Evolutionary conservation across 35 echinoderm and acorn worm genomes (phyloP).

Genomic region (Apostichopus californicus): DNA sequence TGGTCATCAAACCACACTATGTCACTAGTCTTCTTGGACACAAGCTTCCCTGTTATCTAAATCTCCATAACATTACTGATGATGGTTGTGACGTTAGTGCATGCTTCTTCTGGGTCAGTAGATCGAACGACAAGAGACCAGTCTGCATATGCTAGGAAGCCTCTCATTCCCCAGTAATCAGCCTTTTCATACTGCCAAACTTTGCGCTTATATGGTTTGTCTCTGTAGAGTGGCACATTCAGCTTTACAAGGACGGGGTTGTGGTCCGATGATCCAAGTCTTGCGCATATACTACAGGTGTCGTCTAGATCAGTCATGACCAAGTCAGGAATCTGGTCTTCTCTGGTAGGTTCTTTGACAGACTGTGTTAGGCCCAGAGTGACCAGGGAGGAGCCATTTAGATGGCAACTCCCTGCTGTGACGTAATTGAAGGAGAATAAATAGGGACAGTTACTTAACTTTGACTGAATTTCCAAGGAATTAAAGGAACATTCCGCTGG

Average conservation of each 20-base stretch:
- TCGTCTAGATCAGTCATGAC: too few species aligned
- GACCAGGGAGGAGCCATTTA: too few species aligned
- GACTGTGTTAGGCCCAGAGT: too few species aligned
- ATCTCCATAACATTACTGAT: conserved; percentile 60
- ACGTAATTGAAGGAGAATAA: too few species aligned
- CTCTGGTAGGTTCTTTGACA: too few species aligned
- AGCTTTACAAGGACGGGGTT: conserved; percentile 51
- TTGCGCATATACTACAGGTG: conserved; percentile 30
- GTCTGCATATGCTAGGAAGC: background rate
- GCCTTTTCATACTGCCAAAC: conserved; percentile 51
- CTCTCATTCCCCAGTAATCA: conserved; percentile 26
- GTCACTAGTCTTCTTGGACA: conserved; percentile 55
- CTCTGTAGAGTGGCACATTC: conserved; percentile 23
- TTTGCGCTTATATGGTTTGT: conserved; percentile 59
- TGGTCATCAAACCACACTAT: conserved; percentile 65
- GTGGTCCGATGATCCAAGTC: conserved; percentile 65
- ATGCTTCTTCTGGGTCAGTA: background rate
- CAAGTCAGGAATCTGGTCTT: too few species aligned
- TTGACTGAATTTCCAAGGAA: too few species aligned
- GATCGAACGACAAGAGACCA: background rate
- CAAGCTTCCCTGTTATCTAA: conserved; percentile 53
- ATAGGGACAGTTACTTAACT: too few species aligned
- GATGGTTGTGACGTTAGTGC: conserved; percentile 22
- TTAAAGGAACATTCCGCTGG: too few species aligned
- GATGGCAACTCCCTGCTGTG: too few species aligned